Evolutionary conservation across 2,113 vertebrate species (phyloP).

Genomic region (Cinclus mexicanus): DNA sequence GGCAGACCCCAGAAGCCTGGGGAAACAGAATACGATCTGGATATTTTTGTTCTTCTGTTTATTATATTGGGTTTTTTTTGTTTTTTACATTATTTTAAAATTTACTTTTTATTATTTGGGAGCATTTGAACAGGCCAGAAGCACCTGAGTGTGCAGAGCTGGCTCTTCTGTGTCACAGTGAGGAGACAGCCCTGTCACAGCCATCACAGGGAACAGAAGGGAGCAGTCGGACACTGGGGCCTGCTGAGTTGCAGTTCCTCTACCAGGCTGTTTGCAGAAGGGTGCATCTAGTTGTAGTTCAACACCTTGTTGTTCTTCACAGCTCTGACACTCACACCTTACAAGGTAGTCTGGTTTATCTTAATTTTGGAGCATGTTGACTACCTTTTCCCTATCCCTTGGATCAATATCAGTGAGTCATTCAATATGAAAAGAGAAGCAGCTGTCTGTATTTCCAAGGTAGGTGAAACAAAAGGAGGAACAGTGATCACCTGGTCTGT

Average conservation of each 20-base stretch:
- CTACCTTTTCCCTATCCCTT: background rate
- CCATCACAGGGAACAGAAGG: rapidly evolving
- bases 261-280: background rate
- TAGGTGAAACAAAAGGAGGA: background rate
- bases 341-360: background rate
- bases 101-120: background rate
- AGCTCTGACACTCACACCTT: background rate
- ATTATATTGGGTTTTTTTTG: background rate
- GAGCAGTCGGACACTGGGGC: background rate
- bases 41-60: background rate
- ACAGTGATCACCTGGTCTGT: background rate
- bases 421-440: background rate
- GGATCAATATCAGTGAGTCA: background rate
- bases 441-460: background rate
- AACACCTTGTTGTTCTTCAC: background rate
- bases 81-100: background rate
- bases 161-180: background rate
- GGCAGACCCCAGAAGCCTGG: background rate
- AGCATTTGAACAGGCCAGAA: background rate
- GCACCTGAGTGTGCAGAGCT: background rate
- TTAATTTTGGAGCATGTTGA: background rate
- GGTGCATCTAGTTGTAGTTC: background rate
- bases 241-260: rapidly evolving
- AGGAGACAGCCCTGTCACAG: rapidly evolving
- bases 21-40: background rate